Evolutionary conservation across 1,140 invertebrate genomes (phyloP), one percentile per base, ranked within the genome.

Genomic region (Leptopilina boulardi): DNA sequence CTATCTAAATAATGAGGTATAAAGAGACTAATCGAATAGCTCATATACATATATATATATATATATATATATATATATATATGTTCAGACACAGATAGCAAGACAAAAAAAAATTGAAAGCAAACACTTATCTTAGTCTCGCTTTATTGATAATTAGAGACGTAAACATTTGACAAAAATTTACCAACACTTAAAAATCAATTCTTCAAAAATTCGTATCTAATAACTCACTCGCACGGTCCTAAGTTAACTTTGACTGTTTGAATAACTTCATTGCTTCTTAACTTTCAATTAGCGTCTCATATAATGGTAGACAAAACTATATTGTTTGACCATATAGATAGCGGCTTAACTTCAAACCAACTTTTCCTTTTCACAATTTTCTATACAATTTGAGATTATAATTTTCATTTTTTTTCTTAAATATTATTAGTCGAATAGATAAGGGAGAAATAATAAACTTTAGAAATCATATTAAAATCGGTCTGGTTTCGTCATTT

Each of bases 1-100:
- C 83, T 80, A 80, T 82, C 77, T 80, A 84, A 84, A 80, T 81
- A 82, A 74, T 77, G 54, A 56, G 77, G 79, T 77, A 80, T 80
- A 80, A 77, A 75, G 76, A 76, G 80, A 34, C 77, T 80, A 80
- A 82, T 84, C 80, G 79, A 80, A 81, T 56, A 80, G 77, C 78
- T 81, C 74, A 66, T 75, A 30, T 66, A 11, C 26, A 3, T 15
- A 21, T 66, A 21, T 26, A 15, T 23, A 66, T 23, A 34, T 23
- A 66, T 23, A 15, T 59, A 21, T 56, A 18, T 56, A 4, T 9
- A 4, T 9, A 3, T 44, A 15, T n/a, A 15, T 44, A n/a, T 44
- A 15, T 44, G 13, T 44, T 10, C 0, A 66, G 9, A 66, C 30
- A 66, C 30, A 38, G 5, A 38, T 8, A 38, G 8, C n/a, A 38